Evolutionary conservation across 2,797 vertebrate genomes (phyloP), one percentile per base, ranked within the genome.

Genomic region (Apogon talboti): DNA sequence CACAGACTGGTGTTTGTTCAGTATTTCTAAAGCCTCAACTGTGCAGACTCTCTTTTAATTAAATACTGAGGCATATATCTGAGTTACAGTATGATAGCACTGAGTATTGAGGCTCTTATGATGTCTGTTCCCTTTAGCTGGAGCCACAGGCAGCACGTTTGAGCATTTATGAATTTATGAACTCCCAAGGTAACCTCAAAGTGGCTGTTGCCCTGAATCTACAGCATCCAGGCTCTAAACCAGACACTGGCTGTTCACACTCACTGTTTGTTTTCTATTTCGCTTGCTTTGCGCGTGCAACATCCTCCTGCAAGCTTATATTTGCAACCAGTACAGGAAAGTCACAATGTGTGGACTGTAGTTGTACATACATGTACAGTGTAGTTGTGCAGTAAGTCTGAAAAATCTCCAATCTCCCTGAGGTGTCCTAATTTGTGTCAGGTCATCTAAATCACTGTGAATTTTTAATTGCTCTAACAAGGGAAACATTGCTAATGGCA

Each of bases 141-240:
- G 38, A 59, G 67, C 60, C 56, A 46, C 37, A 19, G 7, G 68
- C 74, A 59, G 45, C 44, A 63, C 37, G 49, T 68, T 70, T 38
- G 12, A 18, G 46, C 33, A 14, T 24, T 73, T 55, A 53, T 71
- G 37, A 74, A 64, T 66, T 61, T 43, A 52, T 56, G 60, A 59
- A 66, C 50, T 70, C 74, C 64, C 63, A n/a, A 6, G 15, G 9
- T 69, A 58, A 71, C 46, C 53, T 76, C 64, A 77, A 71, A 77
- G 65, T 79, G 48, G 47, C 71, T 76, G 72, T 79, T 81, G 51
- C 44, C 66, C 76, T 79, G 61, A 74, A 76, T 84, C 69, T 50
- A 44, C 53, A 65, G 15, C 54, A 40, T 44, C 19, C 38, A 53
- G 45, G 43, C 52, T 52, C 30, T 11, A 38, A 48, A 45, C 11